Evolutionary conservation across 2,888 invertebrate species (phyloP), one percentile per base, ranked within the genome.

Genomic region (Erebia palarica): DNA sequence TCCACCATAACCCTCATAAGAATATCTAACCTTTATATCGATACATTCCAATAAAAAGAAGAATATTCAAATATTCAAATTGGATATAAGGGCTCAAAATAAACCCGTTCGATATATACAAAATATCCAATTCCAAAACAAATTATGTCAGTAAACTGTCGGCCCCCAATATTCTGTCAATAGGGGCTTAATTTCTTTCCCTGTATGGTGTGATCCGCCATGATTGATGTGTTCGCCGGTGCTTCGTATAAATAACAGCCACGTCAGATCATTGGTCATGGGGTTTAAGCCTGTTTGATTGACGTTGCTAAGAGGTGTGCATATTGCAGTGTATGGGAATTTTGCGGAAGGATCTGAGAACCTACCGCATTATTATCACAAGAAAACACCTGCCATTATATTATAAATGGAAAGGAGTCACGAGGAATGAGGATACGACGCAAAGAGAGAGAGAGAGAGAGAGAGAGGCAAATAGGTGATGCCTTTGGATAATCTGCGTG

Each of bases 101-200:
- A 73, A 73, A 67, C 70, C 68, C 69, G 64, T 53, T 67, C 42
- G 49, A 59, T 58, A 49, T 65, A 57, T 42, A 44, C 67, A 68
- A 73, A 70, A 47, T 47, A 65, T 55, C 60, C 53, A 67, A 65
- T 55, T 65, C 47, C 53, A 64, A 72, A 59, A 67, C 67, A 67
- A 67, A 67, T 67, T 59, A 67, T 67, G 47, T 49, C 49, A 18
- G 65, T 68, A 70, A 69, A 73, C 59, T 70, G 70, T 73, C 70
- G 36, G 51, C 59, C 47, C 73, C 65, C 73, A 71, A 73, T 77
- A 77, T 78, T 77, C 76, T 84, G 81, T 83, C 86, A 83, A 83
- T 84, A 76, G 78, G 76, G 77, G 81, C 81, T 85, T 88, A 86
- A 86, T 86, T 86, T 84, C 79, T 81, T 78, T 79, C 79, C 80